These are phyloP conservation scores for Pimpla rufipes DNA, from an alignment of 2,888 invertebrate species.

Conservation along the genomic window DNA sequence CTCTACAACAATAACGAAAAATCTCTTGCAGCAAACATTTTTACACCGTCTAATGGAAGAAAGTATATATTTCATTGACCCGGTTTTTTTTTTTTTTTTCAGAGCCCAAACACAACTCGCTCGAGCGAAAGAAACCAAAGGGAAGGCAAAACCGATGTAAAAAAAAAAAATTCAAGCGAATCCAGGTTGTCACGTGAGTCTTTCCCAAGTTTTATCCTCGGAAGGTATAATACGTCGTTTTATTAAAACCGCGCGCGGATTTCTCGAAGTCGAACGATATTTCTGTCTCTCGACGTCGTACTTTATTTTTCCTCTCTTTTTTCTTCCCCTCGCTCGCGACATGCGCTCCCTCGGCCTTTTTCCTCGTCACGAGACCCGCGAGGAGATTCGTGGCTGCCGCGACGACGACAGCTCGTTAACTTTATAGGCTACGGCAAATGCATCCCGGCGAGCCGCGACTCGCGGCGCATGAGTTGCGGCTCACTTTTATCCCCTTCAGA, in stretches of 20 bases:
- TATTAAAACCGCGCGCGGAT: conserved; percentile 32
- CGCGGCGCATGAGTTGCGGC: not conserved
- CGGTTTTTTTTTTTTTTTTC: too few relatives aligned
- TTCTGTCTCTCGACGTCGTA: not conserved
- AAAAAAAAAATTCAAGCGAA: conserved; percentile 15
- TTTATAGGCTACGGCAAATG: conserved; percentile 67
- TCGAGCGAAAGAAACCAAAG: not conserved
- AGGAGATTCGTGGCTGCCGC: conserved; percentile 28
- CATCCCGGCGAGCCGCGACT: conserved; percentile 22
- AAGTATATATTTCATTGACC: too few relatives aligned
- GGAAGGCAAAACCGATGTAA: conserved; percentile 28
- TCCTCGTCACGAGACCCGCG: not conserved
- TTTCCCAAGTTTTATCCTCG: conserved; percentile 36
- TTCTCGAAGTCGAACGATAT: conserved; percentile 41
- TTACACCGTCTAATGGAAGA: too few relatives aligned
- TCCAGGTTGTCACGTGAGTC: not conserved
- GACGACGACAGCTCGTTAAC: conserved; percentile 67
- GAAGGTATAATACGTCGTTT: conserved; percentile 37
- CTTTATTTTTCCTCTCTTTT: conserved; percentile 7
- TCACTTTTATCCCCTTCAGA: conserved; percentile 35
- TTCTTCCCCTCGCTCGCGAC: not conserved
- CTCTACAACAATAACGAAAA: too few relatives aligned
- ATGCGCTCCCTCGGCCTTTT: conserved; percentile 32
- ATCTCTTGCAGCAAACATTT: too few relatives aligned
- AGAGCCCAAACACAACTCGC: too few relatives aligned